Base-by-base conservation (phyloP, 92 coral and sea anemone genomes). In the Epizoanthus ramosus region DNA sequence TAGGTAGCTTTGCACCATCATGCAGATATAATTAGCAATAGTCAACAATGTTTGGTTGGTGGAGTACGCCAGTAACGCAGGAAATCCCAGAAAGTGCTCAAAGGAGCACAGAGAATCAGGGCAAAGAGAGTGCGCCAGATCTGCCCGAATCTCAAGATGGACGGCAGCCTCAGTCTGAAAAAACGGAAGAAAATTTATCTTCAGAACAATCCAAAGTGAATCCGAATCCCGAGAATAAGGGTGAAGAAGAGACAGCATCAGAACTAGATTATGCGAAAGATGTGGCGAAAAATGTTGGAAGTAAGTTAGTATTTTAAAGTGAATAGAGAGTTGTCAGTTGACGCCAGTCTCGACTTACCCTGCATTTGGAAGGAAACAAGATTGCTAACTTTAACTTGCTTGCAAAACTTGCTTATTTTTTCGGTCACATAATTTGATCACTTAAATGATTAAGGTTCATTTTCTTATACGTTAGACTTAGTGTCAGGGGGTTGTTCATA, bases 201-300 rank as follows among this genome's bases (percentile, higher is more conserved):
- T 17, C 80, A 57, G 67, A 56, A 31, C 13, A 52, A 24, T 60
- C 56, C 14, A 54, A 81, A 21, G 19, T 2, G 59, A 65, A 15
- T 23, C 54, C 43, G 59, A 65, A 19, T 17, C 54, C 43, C 33
- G 65, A 24, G 41, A 9, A 59, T 31, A 47, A 77, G 33, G 85
- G 50, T n/a, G 75, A 75, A 6, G 83, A 71, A 1, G 89, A 83
- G 17, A 60, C 73, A 52, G 72, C 82, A 23, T 91, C 94, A 54
- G 95, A 92, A 56, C 73, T 91, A 18, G 98, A 94, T 70, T 90
- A 91, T 79, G 98, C 97, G 43, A 95, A 93, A 80, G 99, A 92
- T 43, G 59, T 96, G 75, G 99, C 99, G 9, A 96, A 92, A 83
- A 96, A 96, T 74, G 87, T 96, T 70, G 99, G 99, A 87, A 94